Evolutionary conservation across 1,140 invertebrate genomes (phyloP).

Genomic region (Solenopsis invicta): DNA sequence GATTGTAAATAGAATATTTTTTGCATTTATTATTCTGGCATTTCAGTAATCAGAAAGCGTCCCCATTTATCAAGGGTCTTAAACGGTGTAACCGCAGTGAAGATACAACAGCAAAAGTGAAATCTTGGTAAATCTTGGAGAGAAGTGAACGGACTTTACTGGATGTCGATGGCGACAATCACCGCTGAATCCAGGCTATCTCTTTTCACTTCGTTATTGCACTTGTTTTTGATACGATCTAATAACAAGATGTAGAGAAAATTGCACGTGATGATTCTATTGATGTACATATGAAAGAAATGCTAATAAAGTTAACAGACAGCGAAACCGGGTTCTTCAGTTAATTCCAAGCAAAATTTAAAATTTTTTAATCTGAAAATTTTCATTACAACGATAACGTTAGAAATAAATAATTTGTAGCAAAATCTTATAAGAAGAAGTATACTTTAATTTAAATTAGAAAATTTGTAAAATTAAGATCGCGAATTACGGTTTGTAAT

Average conservation of each 20-base stretch:
- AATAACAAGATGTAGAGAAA: slow-evolving; percentile 42
- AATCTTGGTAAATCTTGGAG: slow-evolving; percentile 53
- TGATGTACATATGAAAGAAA: slow-evolving; percentile 15
- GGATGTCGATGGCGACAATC: slow-evolving; percentile 64
- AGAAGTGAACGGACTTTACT: slow-evolving; percentile 62
- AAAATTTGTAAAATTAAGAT: background rate
- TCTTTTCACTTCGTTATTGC: slow-evolving; percentile 52
- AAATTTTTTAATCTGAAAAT: background rate
- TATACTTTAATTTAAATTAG: background rate
- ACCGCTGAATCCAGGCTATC: slow-evolving; percentile 66
- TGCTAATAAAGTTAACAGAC: slow-evolving; percentile 13
- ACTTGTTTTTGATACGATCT: slow-evolving; percentile 55
- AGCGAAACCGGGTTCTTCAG: background rate
- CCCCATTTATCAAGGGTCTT: slow-evolving; percentile 20
- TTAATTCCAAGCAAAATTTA: background rate
- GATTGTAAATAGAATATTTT: background rate
- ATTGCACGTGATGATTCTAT: background rate
- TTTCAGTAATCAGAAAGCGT: slow-evolving; percentile 4
- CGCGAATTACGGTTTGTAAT: background rate
- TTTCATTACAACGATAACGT: slow-evolving; percentile 3
- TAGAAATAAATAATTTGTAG: background rate
- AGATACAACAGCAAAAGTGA: slow-evolving; percentile 60
- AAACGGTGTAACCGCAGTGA: background rate
- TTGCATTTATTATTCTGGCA: background rate
- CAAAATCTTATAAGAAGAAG: too few relatives aligned